phyloP scores from a whole-genome alignment of 2,888 invertebrate genomes.

The Choreutis nemorana region DNA sequence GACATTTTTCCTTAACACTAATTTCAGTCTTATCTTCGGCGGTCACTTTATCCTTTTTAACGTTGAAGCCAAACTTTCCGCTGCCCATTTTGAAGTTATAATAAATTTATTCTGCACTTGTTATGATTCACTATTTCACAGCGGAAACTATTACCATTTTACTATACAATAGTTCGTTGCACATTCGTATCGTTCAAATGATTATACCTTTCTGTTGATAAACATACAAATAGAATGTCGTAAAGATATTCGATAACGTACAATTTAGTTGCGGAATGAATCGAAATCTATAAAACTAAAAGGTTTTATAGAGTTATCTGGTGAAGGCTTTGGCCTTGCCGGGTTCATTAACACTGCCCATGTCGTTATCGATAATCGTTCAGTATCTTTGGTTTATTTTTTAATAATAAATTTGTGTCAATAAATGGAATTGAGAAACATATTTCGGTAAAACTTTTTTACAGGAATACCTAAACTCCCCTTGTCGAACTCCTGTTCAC shows the following conservation, averaged over 20 bases:
- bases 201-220: conserved; percentile 26
- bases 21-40: conserved; percentile 44
- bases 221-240: conserved; percentile 37
- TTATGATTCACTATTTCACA: conserved; percentile 14
- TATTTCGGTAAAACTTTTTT: too few relatives aligned
- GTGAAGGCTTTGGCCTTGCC: conserved; percentile 50
- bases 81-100: conserved; percentile 51
- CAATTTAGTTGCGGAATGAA: conserved; percentile 50
- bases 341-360: conserved; percentile 48
- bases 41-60: conserved; percentile 51
- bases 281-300: conserved; percentile 52
- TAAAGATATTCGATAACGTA: conserved; percentile 52
- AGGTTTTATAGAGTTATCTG: conserved; percentile 59
- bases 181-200: conserved; percentile 26
- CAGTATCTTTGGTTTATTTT: too few relatives aligned
- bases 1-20: conserved; percentile 59
- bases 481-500: too few relatives aligned
- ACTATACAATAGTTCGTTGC: conserved; percentile 20
- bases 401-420: too few relatives aligned
- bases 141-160: conserved; percentile 26
- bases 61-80: conserved; percentile 48
- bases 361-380: conserved; percentile 47
- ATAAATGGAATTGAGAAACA: too few relatives aligned
- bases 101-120: conserved; percentile 22
- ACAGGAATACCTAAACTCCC: too few relatives aligned